These are phyloP conservation scores for Heterohyrax brucei DNA, from an alignment of 2,797 vertebrate genomes.

Conservation along the genomic window DNA sequence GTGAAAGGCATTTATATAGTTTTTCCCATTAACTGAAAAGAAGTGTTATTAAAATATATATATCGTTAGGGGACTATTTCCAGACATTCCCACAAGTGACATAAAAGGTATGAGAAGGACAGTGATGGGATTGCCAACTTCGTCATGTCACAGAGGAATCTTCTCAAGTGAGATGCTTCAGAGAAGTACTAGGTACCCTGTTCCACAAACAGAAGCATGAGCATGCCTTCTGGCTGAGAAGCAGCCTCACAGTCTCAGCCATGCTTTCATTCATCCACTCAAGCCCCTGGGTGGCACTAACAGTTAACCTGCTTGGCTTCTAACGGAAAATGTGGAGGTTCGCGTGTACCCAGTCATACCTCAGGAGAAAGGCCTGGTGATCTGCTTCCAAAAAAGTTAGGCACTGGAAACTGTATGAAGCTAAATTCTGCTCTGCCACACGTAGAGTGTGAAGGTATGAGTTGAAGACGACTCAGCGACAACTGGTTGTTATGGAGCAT, in stretches of 20 bases:
- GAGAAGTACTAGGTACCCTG: not conserved
- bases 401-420: not conserved
- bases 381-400: not conserved
- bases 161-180: not conserved
- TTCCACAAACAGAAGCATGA: constrained; percentile 2
- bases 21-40: not conserved
- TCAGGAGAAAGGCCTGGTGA: not conserved
- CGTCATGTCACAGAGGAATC: not conserved
- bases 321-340: not conserved
- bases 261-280: not conserved
- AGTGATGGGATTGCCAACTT: not conserved
- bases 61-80: not conserved
- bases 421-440: not conserved
- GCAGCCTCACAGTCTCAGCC: not conserved
- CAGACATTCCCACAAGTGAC: not conserved
- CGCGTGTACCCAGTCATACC: not conserved
- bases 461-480: not conserved
- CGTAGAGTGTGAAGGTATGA: not conserved
- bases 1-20: not conserved
- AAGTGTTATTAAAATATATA: not conserved
- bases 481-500: not conserved
- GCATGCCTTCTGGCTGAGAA: not conserved
- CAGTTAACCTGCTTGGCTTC: not conserved
- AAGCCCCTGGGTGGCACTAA: not conserved
- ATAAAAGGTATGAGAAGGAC: not conserved